Evolutionary conservation across 2,797 vertebrate species (phyloP), one percentile per base, ranked within the genome.

Genomic region (Urophycis tenuis): DNA sequence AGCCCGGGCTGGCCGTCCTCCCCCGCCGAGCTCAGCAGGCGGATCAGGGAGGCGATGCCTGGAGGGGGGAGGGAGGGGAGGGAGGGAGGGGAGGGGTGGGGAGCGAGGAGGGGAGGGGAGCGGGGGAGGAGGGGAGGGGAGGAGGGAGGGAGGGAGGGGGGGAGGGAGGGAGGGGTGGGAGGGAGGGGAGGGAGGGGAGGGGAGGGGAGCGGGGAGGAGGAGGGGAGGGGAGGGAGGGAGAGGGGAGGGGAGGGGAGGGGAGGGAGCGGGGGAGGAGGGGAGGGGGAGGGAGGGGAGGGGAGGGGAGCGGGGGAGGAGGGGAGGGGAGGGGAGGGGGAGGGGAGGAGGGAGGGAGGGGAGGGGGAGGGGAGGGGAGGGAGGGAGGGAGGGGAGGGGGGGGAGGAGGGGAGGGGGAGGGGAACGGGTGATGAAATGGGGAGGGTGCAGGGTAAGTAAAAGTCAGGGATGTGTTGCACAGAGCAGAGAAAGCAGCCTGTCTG

Each of bases 1-100:
- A 99, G 93, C 69, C 94, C 94, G 1, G 96, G 94, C 71, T 97
- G 96, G 80, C 93, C 95, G 86, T 99, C 97, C 67, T 99, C 98
- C 0, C 96, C 96, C 36, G 94, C 93, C 77, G 94, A 95, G 92
- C 91, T 96, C 92, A 99, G 82, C 74, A 96, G 92, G 71, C 83
- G 90, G 82, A 95, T 90, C 76, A 99, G 90, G 81, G 92, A 90
- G 19, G 91, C 90, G 75, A 99, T 95, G 85, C 98, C 98, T 99
- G 90, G 15, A 39, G 2, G 31, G 15, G 32, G n/a, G 22, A 36
- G 3, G 25, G 31, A 10, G 36, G 35, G 1, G 32, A 3, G 71
- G n/a, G 1, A 0, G 14, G 34, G 64, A 22, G 22, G 17, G 3
- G 33, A n/a, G 22, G 41, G 35, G 12, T 10, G n/a, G 3, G 14